Percentiles rank a stretch among this genome's conserved stretches.
Conservation (phyloP, 2,888 invertebrate species). For the Clistopyga incitator region DNA sequence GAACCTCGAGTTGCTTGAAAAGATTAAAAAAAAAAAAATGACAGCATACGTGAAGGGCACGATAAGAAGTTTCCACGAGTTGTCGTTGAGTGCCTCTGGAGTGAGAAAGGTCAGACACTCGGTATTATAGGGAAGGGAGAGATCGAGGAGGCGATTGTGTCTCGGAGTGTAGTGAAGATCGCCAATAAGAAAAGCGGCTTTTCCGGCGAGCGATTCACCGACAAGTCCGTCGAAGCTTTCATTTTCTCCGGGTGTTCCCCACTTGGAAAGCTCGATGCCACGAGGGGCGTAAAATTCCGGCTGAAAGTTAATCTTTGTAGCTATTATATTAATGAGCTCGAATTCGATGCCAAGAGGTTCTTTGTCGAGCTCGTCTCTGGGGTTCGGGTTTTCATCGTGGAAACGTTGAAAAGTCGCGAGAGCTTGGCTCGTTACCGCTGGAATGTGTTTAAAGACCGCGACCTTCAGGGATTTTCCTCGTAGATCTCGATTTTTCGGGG, state of each 20-base stretch:
- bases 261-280: slow-evolving; percentile 87
- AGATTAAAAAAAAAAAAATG: not conserved
- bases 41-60: slow-evolving; percentile 90
- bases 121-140: slow-evolving; percentile 91
- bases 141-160: slow-evolving; percentile 89
- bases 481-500: slow-evolving; percentile 81
- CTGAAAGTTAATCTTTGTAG: slow-evolving; percentile 90
- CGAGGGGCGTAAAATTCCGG: slow-evolving; percentile 88
- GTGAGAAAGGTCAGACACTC: slow-evolving; percentile 94
- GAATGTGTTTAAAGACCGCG: slow-evolving; percentile 89
- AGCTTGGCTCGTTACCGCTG: slow-evolving; percentile 86
- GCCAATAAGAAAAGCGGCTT: slow-evolving; percentile 90
- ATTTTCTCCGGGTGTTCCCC: slow-evolving; percentile 89
- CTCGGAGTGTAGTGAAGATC: slow-evolving; percentile 91
- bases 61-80: slow-evolving; percentile 93
- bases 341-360: slow-evolving; percentile 88
- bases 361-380: slow-evolving; percentile 50
- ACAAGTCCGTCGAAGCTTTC: slow-evolving; percentile 90
- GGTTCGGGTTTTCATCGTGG: not conserved
- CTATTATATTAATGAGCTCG: slow-evolving; percentile 89
- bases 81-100: slow-evolving; percentile 92
- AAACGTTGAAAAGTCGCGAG: slow-evolving; percentile 72
- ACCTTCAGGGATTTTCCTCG: slow-evolving; percentile 84
- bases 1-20: no score
- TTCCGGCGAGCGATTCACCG: slow-evolving; percentile 89